Evolutionary conservation across 2,113 vertebrate genomes (phyloP).

Genomic region (Heliornis fulica): DNA sequence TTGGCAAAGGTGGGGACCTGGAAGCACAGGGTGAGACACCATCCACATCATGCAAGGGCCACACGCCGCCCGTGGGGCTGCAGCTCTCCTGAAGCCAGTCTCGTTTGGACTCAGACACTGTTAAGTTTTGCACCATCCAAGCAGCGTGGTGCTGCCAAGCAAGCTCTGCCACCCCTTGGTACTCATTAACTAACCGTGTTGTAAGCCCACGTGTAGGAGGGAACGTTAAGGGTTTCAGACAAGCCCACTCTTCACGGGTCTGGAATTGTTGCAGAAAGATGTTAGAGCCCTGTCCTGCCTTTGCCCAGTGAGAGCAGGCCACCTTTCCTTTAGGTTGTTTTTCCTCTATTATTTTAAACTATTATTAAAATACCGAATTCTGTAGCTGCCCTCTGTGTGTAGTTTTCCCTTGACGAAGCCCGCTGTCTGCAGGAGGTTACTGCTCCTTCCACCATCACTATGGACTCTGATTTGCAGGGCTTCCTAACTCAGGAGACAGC

Average conservation of each 20-base stretch:
- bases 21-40: conserved; percentile 35
- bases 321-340: neutral
- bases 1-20: neutral
- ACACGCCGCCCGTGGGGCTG: neutral
- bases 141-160: neutral
- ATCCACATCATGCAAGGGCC: neutral
- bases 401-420: neutral
- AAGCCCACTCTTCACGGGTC: neutral
- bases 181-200: neutral
- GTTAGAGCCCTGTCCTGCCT: neutral
- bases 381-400: neutral
- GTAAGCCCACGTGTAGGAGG: neutral
- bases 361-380: neutral
- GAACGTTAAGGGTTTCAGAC: neutral
- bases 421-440: neutral
- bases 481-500: conserved; percentile 71
- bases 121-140: neutral
- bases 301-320: neutral
- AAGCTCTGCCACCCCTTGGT: neutral
- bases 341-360: conserved; percentile 11
- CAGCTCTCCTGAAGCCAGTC: neutral
- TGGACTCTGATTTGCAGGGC: neutral
- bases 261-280: neutral
- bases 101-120: neutral
- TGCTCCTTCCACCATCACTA: neutral